Evolutionary conservation across 2,113 vertebrate species (phyloP), one percentile per base, ranked within the genome.

Genomic region (Abramis brama): DNA sequence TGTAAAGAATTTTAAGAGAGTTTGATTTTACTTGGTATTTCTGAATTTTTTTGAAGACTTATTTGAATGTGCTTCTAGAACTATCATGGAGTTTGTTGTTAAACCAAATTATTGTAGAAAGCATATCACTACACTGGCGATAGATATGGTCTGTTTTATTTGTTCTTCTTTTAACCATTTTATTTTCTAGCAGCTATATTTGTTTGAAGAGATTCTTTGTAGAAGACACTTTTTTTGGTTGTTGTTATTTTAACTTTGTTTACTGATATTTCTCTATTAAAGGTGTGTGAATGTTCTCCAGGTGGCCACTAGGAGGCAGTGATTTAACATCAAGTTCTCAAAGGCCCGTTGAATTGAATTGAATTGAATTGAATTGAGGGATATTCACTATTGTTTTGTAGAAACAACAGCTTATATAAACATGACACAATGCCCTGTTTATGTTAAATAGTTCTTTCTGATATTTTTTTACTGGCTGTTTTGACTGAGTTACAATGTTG

Each of bases 341-440:
- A 1, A 50, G 43, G 39, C 75, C 27, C 57, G 8, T 57, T 27
- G 1, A 23, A 36, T 78, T 15, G 30, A 30, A 33, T 33, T 33
- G 33, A 33, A 33, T 33, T 33, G 3, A 47, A 33, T 33, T 33
- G 33, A 33, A 33, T 33, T 33, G 3, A 47, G 27, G 25, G 21
- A 82, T 50, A 19, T 50, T 81, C 25, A 21, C 8, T 9, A 79
- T 79, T 79, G 57, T n/a, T 79, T 79, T 79, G 21, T 39, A 59
- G 33, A 79, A 36, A 60, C 12, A 60, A 39, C 57, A 62, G 12
- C 33, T 74, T 39, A 60, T 15, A 33, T 79, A 43, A 79, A 62
- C 77, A 15, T 62, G 33, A 45, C 10, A 39, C 55, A 79, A 62
- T 43, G 33, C 71, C 11, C 23, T 2, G 55, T 79, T 60, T 25